A percentile compares a stretch with the other conserved stretches of the same genome.
These are phyloP conservation scores for Acleris holmiana DNA, from an alignment of 2,888 invertebrate genomes.

Conservation along the genomic window DNA sequence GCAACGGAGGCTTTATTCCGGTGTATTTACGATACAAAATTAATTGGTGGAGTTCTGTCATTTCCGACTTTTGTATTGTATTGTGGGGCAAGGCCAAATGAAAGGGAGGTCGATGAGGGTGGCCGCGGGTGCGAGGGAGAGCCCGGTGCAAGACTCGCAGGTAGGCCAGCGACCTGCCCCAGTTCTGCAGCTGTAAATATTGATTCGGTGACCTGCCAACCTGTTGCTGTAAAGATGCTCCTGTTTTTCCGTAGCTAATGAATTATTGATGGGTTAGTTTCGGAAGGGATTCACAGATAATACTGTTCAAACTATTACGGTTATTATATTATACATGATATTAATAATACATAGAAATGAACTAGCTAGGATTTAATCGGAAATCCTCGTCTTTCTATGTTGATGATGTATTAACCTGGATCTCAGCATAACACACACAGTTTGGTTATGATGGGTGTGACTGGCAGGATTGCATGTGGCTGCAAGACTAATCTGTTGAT, in stretches of 20 bases:
- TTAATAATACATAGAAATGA: too few relatives aligned
- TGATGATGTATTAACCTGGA: too few relatives aligned
- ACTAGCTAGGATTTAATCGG: too few relatives aligned
- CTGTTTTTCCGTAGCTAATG: conserved; percentile 36
- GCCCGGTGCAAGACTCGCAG: conserved; percentile 76
- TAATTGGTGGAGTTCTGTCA: conserved; percentile 60
- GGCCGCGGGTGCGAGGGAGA: conserved; percentile 52
- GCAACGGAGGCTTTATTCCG: conserved; percentile 49
- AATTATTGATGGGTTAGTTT: conserved; percentile 16
- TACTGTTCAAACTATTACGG: too few relatives aligned
- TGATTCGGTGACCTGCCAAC: conserved; percentile 76
- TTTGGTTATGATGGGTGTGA: too few relatives aligned
- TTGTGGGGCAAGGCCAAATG: conserved; percentile 71
- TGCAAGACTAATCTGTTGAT: too few relatives aligned
- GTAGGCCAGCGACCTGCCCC: conserved; percentile 80
- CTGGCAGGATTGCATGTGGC: too few relatives aligned
- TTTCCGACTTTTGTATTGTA: conserved; percentile 77
- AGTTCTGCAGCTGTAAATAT: conserved; percentile 76
- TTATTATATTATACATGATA: too few relatives aligned
- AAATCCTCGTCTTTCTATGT: too few relatives aligned
- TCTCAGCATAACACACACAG: too few relatives aligned
- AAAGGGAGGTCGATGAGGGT: conserved; percentile 51
- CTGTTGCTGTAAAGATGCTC: conserved; percentile 64
- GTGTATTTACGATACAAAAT: conserved; percentile 59
- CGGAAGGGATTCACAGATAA: background rate